A percentile compares a stretch with the other conserved stretches of the same genome.
Conservation (phyloP, 30 jellyfish, hydroid and myxozoan species). For the Aurelia sp. region DNA sequence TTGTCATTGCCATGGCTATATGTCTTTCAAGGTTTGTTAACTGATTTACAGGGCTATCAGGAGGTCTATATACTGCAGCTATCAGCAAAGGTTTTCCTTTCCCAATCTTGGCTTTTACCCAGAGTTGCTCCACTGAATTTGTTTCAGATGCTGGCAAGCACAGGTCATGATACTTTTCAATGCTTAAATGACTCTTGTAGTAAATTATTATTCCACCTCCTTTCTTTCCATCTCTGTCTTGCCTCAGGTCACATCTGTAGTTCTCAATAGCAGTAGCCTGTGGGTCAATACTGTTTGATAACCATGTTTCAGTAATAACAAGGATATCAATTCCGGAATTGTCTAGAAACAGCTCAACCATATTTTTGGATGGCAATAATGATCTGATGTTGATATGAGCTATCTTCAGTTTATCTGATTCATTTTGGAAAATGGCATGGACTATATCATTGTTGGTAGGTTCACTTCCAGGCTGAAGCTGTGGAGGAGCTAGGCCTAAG, state of each 20-base stretch:
- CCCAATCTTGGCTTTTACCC: conserved; percentile 16
- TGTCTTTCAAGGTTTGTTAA: conserved; percentile 11
- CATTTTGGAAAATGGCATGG: conserved; percentile 6
- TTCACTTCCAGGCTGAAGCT: conserved; percentile 9
- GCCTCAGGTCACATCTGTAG: conserved; percentile 3
- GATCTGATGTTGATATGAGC: conserved; percentile 22
- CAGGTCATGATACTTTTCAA: conserved; percentile 4
- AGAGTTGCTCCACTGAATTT: conserved; percentile 17
- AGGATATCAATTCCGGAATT: conserved; percentile 3
- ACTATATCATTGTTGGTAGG: neutral
- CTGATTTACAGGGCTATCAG: conserved; percentile 8
- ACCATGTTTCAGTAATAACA: neutral
- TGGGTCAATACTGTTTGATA: too few species aligned
- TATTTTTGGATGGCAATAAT: neutral
- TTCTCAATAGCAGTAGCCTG: too few species aligned
- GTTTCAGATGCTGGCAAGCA: conserved; percentile 18
- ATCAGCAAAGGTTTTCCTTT: conserved; percentile 4
- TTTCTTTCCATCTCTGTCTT: conserved; percentile 7
- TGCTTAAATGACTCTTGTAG: neutral
- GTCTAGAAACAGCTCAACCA: conserved; percentile 3
- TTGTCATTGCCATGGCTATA: conserved; percentile 4
- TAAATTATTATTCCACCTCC: conserved; percentile 4
- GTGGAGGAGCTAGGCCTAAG: conserved; percentile 23
- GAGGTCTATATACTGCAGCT: conserved; percentile 19
- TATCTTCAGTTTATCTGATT: conserved; percentile 7